Percentiles rank a stretch among this genome's conserved stretches.
Evolutionary conservation across 2,888 invertebrate genomes (phyloP).

Genomic region (Spilarctia lutea): DNA sequence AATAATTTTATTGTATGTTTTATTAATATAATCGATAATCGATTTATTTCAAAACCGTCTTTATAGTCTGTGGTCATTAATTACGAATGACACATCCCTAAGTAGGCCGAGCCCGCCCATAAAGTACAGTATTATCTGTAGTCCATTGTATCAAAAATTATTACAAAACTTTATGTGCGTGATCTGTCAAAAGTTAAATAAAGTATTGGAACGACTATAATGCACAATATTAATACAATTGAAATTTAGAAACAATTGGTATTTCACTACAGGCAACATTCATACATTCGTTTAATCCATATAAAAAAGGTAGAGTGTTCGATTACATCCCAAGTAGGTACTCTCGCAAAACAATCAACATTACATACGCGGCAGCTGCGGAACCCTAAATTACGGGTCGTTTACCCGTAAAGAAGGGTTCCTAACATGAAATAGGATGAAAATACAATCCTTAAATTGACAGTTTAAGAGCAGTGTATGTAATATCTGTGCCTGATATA

Average conservation of each 20-base stretch:
- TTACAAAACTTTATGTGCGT: too few species aligned
- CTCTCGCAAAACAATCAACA: conserved; percentile 82
- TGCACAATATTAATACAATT: neutral
- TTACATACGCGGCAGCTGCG: conserved; percentile 82
- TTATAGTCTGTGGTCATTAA: too few species aligned
- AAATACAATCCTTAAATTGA: conserved; percentile 75
- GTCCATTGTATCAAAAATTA: too few species aligned
- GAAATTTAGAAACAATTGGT: conserved; percentile 16
- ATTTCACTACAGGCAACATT: conserved; percentile 42
- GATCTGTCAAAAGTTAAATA: too few species aligned
- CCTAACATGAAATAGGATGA: conserved; percentile 60
- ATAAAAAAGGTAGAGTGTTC: conserved; percentile 73
- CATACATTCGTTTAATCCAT: conserved; percentile 57
- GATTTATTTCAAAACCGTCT: too few species aligned
- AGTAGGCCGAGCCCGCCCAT: too few species aligned
- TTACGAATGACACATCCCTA: too few species aligned
- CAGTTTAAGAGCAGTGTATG: conserved; percentile 75
- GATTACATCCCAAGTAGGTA: conserved; percentile 61
- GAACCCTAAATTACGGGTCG: conserved; percentile 80
- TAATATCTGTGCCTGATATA: conserved; percentile 30
- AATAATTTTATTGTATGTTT: too few species aligned
- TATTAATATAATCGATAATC: too few species aligned
- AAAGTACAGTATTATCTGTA: too few species aligned
- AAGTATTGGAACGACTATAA: too few species aligned
- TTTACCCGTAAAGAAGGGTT: conserved; percentile 77